A percentile compares a stretch with the other conserved stretches of the same genome.
These are phyloP conservation scores for Aphis gossypii DNA, from an alignment of 1,140 invertebrate genomes.

Conservation along the genomic window DNA sequence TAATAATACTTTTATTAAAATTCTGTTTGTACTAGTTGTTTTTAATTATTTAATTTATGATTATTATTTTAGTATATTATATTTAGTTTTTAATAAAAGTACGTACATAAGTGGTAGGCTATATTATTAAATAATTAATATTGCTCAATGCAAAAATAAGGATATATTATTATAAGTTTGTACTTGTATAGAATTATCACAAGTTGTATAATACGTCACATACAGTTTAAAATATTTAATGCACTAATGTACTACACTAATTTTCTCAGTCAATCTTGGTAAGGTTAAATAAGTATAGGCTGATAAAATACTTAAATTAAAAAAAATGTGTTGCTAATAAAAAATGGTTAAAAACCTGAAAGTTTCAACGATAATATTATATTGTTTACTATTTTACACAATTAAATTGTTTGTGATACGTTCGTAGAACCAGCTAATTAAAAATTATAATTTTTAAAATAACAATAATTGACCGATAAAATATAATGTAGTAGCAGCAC, in stretches of 20 bases:
- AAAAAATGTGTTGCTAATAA: neutral
- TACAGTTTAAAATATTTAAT: neutral
- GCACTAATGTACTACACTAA: neutral
- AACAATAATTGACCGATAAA: neutral
- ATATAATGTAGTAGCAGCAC: neutral
- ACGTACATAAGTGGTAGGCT: neutral
- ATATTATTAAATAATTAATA: neutral
- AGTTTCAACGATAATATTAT: neutral
- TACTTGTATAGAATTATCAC: neutral
- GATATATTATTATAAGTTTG: neutral
- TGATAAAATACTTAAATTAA: neutral
- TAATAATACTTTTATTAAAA: conserved; percentile 17
- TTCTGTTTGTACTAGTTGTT: neutral
- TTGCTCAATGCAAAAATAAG: neutral
- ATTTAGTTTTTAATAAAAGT: neutral
- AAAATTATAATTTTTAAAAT: neutral
- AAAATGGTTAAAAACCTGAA: neutral
- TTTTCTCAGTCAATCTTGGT: neutral
- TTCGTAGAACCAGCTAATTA: neutral
- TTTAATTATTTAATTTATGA: neutral
- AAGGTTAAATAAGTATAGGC: neutral
- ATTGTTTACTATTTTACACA: neutral
- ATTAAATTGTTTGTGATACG: neutral
- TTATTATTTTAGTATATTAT: neutral
- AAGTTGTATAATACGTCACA: neutral